Evolutionary conservation across 2,888 invertebrate species (phyloP).

Genomic region (Ethmia dodecea): DNA sequence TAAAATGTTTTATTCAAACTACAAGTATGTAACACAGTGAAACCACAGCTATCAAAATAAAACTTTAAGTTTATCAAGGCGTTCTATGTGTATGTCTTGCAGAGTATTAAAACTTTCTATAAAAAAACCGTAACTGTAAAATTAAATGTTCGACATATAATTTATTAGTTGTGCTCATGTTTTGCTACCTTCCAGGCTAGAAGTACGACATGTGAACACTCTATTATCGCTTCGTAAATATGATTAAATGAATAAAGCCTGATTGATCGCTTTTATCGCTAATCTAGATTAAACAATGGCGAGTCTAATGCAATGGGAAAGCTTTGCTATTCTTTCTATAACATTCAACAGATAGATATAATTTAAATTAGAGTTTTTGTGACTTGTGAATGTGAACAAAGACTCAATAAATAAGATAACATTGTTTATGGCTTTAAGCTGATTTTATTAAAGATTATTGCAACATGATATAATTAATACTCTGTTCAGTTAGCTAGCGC

Average conservation of each 20-base stretch:
- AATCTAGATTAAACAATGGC: conserved; percentile 29
- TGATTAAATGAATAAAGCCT: conserved; percentile 20
- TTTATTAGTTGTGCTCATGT: no score
- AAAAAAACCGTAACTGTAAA: no score
- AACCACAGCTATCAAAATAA: no score
- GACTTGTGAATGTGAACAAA: conserved; percentile 39
- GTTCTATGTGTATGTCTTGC: no score
- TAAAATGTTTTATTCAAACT: no score
- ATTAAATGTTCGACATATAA: no score
- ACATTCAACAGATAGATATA: conserved; percentile 11
- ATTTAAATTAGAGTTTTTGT: conserved; percentile 30
- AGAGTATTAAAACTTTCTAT: no score
- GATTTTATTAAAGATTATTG: conserved; percentile 28
- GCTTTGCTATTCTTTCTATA: conserved; percentile 18
- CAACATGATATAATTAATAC: conserved; percentile 22
- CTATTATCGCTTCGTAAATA: conserved; percentile 8
- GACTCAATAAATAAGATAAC: conserved; percentile 31
- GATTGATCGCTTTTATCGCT: conserved; percentile 33
- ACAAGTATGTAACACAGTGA: no score
- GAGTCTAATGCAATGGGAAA: conserved; percentile 31
- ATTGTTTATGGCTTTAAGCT: conserved; percentile 30
- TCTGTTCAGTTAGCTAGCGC: no score
- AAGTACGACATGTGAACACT: no score
- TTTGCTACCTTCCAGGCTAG: no score
- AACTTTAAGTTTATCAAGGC: no score